phyloP scores from a whole-genome alignment of 2,797 vertebrate genomes.

The Oreochromis mossambicus region DNA sequence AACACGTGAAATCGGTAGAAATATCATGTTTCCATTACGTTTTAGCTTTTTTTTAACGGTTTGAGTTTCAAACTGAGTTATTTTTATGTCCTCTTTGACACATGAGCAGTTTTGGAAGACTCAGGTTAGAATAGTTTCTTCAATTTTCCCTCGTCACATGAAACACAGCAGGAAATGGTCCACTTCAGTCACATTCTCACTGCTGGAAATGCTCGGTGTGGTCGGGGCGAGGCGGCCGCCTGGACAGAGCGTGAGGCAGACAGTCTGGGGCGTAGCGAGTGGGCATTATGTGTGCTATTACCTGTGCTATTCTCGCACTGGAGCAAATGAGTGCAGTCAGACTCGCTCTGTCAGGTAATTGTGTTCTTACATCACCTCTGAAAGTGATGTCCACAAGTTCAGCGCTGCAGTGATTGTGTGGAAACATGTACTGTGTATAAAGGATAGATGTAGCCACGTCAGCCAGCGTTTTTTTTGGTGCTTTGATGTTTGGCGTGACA shows the following conservation, averaged over 20 bases:
- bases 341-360: not conserved
- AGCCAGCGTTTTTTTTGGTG: not conserved
- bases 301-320: not conserved
- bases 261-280: not conserved
- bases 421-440: fast-evolving
- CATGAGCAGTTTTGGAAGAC: not conserved
- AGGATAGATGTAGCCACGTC: not conserved
- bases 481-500: not conserved
- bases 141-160: not conserved
- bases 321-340: not conserved
- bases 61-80: not conserved
- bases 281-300: not conserved
- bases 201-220: not conserved
- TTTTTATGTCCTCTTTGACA: not conserved
- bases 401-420: not conserved
- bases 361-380: not conserved
- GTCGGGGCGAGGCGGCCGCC: not conserved
- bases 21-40: not conserved
- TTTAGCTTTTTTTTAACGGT: not conserved
- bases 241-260: not conserved
- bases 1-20: not conserved
- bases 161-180: not conserved
- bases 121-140: not conserved
- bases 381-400: not conserved
- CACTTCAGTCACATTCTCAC: not conserved